Percentiles rank a stretch among this genome's conserved stretches.
Conservation (phyloP, 2,113 vertebrate species). For the Tursiops truncatus region DNA sequence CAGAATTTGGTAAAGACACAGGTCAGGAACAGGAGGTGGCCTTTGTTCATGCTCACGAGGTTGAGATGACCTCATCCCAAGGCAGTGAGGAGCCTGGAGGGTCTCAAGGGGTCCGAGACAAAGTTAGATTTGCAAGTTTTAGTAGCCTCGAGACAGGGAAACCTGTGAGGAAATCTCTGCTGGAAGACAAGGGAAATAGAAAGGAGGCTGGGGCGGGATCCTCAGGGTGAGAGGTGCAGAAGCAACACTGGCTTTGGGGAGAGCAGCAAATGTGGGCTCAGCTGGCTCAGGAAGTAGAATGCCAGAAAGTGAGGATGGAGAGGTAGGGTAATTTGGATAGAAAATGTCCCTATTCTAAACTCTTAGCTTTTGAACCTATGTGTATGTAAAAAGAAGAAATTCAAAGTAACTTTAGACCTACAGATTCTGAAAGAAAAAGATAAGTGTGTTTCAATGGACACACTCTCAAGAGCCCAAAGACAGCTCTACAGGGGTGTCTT, state of each 20-base stretch:
- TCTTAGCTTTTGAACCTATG: neutral
- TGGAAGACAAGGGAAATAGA: neutral
- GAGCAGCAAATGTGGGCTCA: neutral
- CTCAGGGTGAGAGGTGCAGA: fast-evolving
- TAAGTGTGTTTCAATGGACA: neutral
- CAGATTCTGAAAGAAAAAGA: neutral
- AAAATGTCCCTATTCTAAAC: neutral
- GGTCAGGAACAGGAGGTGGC: neutral
- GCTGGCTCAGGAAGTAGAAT: neutral
- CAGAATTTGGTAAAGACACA: neutral
- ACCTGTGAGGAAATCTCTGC: neutral
- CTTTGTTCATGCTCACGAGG: neutral
- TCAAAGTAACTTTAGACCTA: neutral
- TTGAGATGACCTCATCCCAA: neutral
- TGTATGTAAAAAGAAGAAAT: neutral
- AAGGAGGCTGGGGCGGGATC: neutral
- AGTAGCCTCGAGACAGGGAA: neutral
- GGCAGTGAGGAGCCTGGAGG: neutral
- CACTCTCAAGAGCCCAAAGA: neutral
- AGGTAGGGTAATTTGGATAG: neutral
- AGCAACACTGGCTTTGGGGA: neutral
- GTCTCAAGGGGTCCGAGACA: neutral
- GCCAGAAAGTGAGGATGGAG: neutral
- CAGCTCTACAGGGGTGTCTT: neutral
- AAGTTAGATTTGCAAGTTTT: neutral